Evolutionary conservation across 1,140 invertebrate species (phyloP).

Genomic region (Zaprionus gabonicus): DNA sequence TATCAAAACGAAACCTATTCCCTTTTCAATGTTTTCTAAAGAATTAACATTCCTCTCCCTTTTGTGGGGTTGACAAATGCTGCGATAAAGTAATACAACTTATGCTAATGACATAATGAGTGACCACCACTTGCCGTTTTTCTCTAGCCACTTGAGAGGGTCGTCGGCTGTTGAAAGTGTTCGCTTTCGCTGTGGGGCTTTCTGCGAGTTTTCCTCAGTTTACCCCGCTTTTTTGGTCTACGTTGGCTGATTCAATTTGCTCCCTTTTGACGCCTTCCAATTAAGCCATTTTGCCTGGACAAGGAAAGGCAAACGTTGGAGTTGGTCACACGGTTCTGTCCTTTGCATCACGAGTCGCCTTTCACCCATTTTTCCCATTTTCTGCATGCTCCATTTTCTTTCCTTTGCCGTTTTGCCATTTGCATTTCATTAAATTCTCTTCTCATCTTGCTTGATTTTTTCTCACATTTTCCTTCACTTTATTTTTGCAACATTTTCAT

Average conservation of each 20-base stretch:
- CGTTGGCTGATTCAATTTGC: slow-evolving; percentile 44
- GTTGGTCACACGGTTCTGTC: background rate
- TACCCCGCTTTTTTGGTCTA: slow-evolving; percentile 10
- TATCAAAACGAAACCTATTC: background rate
- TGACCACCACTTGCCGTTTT: slow-evolving; percentile 3
- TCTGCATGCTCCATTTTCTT: background rate
- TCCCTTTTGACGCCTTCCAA: slow-evolving; percentile 51
- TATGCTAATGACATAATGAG: slow-evolving; percentile 35
- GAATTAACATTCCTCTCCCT: background rate
- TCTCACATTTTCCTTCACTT: slow-evolving; percentile 5
- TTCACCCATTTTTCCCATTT: background rate
- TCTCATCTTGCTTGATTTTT: background rate
- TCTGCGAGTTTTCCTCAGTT: slow-evolving; percentile 8
- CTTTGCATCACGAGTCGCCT: slow-evolving; percentile 2
- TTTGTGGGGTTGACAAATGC: background rate
- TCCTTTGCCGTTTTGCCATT: slow-evolving; percentile 23
- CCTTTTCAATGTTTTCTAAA: background rate
- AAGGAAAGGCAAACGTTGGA: slow-evolving; percentile 1
- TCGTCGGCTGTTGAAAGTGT: slow-evolving; percentile 7
- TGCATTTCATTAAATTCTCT: slow-evolving; percentile 39
- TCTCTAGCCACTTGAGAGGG: background rate
- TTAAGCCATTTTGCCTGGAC: slow-evolving; percentile 41
- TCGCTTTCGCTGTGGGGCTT: slow-evolving; percentile 21
- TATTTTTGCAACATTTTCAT: slow-evolving; percentile 31
- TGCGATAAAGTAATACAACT: slow-evolving; percentile 17